Evolutionary conservation across 2,797 vertebrate genomes (phyloP).

Genomic region (Trachurus trachurus): DNA sequence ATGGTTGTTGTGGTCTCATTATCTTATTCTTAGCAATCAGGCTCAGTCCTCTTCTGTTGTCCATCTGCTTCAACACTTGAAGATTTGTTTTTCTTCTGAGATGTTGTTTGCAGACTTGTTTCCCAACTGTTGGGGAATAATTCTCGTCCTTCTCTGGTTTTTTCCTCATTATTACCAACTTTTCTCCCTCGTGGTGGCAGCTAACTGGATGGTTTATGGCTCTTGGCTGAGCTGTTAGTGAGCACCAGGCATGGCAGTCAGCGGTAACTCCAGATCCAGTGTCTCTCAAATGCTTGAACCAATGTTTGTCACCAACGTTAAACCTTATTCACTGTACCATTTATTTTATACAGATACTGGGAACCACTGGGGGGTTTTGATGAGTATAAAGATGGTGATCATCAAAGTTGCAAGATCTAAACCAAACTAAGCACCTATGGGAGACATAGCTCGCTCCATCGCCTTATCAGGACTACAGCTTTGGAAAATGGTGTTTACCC

Average conservation of each 20-base stretch:
- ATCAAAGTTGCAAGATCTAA: background rate
- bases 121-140: slow-evolving; percentile 23
- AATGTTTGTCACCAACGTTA: background rate
- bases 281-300: too few relatives aligned
- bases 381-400: background rate
- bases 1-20: slow-evolving; percentile 33
- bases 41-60: slow-evolving; percentile 20
- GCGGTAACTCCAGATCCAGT: background rate
- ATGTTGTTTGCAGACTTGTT: slow-evolving; percentile 26
- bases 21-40: slow-evolving; percentile 38
- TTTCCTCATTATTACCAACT: background rate
- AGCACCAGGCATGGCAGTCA: background rate
- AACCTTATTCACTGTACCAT: background rate
- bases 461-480: background rate
- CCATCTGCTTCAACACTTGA: slow-evolving; percentile 48
- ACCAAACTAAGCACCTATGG: too few relatives aligned
- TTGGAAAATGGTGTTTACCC: background rate
- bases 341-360: background rate
- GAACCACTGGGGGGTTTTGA: background rate
- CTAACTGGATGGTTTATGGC: background rate
- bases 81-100: slow-evolving; percentile 29
- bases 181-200: background rate
- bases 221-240: background rate
- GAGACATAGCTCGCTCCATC: background rate
- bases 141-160: background rate